Percentiles rank a stretch among this genome's conserved stretches.
Evolutionary conservation across 2,797 vertebrate genomes (phyloP).

Genomic region (Poliocrania exsul): DNA sequence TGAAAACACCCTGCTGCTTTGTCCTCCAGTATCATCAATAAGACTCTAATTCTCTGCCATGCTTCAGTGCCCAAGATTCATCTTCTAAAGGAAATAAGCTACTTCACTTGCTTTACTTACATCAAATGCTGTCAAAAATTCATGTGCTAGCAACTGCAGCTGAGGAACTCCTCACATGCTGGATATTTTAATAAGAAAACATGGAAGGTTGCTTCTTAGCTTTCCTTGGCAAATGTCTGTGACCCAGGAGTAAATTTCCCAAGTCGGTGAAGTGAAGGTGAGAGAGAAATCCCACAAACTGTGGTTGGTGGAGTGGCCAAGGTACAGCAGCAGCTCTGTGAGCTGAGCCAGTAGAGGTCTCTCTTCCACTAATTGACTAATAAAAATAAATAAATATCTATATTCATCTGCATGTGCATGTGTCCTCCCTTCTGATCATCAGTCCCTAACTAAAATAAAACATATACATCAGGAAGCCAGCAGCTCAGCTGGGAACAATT

Average conservation of each 20-base stretch:
- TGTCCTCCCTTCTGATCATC: background rate
- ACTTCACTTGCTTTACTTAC: background rate
- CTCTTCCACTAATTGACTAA: conserved; percentile 48
- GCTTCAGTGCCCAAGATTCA: background rate
- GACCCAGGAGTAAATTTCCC: background rate
- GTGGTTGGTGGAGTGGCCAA: fast-evolving
- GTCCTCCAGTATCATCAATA: background rate
- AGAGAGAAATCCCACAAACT: background rate
- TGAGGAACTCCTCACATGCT: background rate
- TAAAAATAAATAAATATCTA: conserved; percentile 14
- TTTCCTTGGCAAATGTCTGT: background rate
- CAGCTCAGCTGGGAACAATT: background rate
- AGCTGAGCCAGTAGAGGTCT: conserved; percentile 67
- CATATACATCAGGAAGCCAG: background rate
- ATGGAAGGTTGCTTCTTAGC: background rate
- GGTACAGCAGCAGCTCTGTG: background rate
- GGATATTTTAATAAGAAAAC: background rate
- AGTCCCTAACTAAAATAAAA: background rate
- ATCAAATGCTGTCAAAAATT: background rate
- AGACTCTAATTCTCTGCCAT: background rate
- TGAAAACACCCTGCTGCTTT: background rate
- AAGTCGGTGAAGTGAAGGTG: background rate
- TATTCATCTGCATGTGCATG: fast-evolving
- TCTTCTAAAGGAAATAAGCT: background rate
- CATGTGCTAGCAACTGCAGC: background rate